Conservation (phyloP, 37 sponge, comb jelly and placozoan species). For the Bolinopsis microptera region DNA sequence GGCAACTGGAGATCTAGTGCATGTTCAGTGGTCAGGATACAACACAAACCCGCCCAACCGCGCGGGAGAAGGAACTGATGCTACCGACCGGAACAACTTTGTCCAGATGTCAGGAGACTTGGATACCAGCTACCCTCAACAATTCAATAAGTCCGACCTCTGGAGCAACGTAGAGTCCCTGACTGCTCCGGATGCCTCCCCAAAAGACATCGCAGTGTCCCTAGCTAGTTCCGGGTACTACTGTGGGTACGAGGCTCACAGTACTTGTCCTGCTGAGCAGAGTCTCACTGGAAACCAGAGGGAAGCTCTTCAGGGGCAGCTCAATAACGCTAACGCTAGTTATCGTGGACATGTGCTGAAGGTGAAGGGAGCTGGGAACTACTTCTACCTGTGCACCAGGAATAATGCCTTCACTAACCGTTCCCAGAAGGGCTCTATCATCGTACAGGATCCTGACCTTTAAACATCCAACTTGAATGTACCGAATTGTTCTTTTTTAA, state of each 20-base stretch:
- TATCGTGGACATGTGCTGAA: slow-evolving; percentile 82
- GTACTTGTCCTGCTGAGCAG: neutral
- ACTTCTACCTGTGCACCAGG: slow-evolving; percentile 89
- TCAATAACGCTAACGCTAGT: slow-evolving; percentile 86
- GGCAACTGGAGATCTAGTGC: neutral
- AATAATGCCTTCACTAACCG: slow-evolving; percentile 99
- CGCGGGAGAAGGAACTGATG: slow-evolving; percentile 18
- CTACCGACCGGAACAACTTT: slow-evolving; percentile 42
- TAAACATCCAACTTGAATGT: neutral
- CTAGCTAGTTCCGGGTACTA: slow-evolving; percentile 36
- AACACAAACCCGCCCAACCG: neutral
- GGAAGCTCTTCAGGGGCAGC: slow-evolving; percentile 55
- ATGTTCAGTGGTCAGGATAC: slow-evolving; percentile 38
- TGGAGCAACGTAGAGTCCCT: slow-evolving; percentile 56
- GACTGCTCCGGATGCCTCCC: slow-evolving; percentile 11
- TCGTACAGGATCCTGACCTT: neutral
- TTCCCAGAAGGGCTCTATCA: slow-evolving; percentile 84
- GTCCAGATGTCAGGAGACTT: slow-evolving; percentile 38
- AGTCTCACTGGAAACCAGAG: neutral
- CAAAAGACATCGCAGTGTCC: slow-evolving; percentile 5
- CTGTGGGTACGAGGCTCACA: slow-evolving; percentile 23
- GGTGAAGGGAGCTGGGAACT: slow-evolving; percentile 70
- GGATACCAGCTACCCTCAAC: neutral
- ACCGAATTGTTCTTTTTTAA: neutral
- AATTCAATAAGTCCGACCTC: neutral